These are phyloP conservation scores for Matsumurasca onukii DNA, from an alignment of 1,140 invertebrate genomes.

Conservation along the genomic window DNA sequence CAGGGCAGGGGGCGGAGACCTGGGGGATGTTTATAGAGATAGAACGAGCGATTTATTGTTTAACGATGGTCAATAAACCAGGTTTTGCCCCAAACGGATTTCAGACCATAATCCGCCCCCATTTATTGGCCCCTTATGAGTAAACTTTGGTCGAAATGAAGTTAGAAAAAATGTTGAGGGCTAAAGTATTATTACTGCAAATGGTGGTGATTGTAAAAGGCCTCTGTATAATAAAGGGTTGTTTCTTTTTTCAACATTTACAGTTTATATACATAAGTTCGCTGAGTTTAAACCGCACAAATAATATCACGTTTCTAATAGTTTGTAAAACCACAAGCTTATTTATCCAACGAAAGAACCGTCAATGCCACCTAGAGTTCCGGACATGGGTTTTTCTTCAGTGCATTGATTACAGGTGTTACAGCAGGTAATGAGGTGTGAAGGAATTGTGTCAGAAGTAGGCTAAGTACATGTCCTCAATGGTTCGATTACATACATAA, in stretches of 20 bases:
- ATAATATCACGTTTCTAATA: neutral
- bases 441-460: too few species aligned
- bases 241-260: neutral
- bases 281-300: neutral
- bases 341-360: too few species aligned
- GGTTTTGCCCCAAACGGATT: neutral
- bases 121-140: neutral
- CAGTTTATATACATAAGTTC: neutral
- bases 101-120: neutral
- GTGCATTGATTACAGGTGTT: too few species aligned
- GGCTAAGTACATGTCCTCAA: too few species aligned
- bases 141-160: neutral
- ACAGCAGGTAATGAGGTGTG: too few species aligned
- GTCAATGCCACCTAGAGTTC: too few species aligned
- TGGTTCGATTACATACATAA: too few species aligned
- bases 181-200: neutral
- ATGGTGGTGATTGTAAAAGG: neutral
- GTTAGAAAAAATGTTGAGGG: neutral
- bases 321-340: neutral
- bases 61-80: constrained; percentile 10
- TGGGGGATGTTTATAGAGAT: neutral
- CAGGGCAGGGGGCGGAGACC: neutral
- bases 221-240: neutral
- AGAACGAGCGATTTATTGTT: neutral
- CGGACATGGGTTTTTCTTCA: too few species aligned